Percentiles rank a stretch among this genome's conserved stretches.
Conservation (phyloP, 2,797 vertebrate species). For the Girardinus metallicus region DNA sequence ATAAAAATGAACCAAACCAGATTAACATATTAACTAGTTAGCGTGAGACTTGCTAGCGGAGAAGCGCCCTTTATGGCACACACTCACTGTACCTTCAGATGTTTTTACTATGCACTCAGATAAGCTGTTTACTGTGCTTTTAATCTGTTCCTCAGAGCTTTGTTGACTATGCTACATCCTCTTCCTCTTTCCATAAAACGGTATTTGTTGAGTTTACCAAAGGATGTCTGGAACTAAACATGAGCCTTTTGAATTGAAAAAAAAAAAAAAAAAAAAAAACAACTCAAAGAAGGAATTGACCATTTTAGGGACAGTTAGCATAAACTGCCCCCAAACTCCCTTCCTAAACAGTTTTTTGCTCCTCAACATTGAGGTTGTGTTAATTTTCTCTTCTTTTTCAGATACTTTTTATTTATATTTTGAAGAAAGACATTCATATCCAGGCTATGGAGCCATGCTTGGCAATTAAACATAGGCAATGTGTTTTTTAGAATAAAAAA, state of each 20-base stretch:
- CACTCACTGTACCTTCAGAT: conserved; percentile 50
- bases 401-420: neutral
- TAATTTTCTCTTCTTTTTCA: neutral
- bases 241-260: conserved; percentile 28
- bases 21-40: no score
- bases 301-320: conserved; percentile 36
- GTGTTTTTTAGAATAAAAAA: neutral
- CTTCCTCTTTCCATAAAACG: conserved; percentile 68
- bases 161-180: conserved; percentile 62
- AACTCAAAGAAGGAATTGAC: conserved; percentile 48
- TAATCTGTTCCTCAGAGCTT: conserved; percentile 61
- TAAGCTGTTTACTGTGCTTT: conserved; percentile 56
- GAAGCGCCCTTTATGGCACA: conserved; percentile 21
- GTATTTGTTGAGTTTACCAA: conserved; percentile 70
- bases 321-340: conserved; percentile 25
- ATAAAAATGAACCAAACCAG: no score
- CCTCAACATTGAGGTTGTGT: neutral
- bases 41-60: no score
- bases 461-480: neutral
- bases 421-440: neutral
- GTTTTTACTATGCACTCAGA: conserved; percentile 63
- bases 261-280: conserved; percentile 38
- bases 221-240: conserved; percentile 63
- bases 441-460: neutral
- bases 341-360: conserved; percentile 20